Base-by-base conservation (phyloP, 2,888 invertebrate genomes). In the Bombylius discolor region DNA sequence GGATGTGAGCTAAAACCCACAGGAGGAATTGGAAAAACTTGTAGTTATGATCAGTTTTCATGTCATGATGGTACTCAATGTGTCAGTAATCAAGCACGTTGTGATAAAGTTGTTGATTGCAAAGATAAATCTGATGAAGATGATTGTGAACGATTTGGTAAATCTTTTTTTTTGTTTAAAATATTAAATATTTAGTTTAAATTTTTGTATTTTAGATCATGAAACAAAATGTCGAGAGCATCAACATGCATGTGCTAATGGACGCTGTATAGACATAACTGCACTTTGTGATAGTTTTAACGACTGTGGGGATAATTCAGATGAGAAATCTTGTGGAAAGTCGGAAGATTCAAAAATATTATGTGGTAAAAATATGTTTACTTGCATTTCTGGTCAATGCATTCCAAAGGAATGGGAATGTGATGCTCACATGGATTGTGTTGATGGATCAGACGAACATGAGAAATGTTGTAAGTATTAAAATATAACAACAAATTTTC, bases 371-470 rank as follows among this genome's bases (percentile, higher is more conserved):
- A 75, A 75, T 1, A 72, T 76, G 66, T 86, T 79, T 67, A 80
- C 80, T 59, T 91, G 91, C 67, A 71, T 71, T 33, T 79, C 80
- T 60, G 84, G 84, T 1, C 74, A 78, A 31, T 93, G 93, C 66
- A 81, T 93, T 52, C 78, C 82, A 6, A 72, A 80, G 57, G 75
- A 70, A 51, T 81, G 80, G 76, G 79, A 83, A 49, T 92, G 92
- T 68, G 86, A 94, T 68, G 79, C 79, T 0, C 76, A 78, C n/a
- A 72, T 75, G 49, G 91, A 94, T 71, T 94, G 93, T 67, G 63
- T 68, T 0, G 91, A 92, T 69, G 76, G 73, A 12, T 83, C 85
- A 0, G 89, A 89, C 64, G 89, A 90, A 69, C 79, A 81, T 57
- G 81, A 79, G 54, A 77, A 77, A 63, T 80, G 79, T 61, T 67